Conservation (phyloP, 2,113 vertebrate species). For the Mugil cephalus region DNA sequence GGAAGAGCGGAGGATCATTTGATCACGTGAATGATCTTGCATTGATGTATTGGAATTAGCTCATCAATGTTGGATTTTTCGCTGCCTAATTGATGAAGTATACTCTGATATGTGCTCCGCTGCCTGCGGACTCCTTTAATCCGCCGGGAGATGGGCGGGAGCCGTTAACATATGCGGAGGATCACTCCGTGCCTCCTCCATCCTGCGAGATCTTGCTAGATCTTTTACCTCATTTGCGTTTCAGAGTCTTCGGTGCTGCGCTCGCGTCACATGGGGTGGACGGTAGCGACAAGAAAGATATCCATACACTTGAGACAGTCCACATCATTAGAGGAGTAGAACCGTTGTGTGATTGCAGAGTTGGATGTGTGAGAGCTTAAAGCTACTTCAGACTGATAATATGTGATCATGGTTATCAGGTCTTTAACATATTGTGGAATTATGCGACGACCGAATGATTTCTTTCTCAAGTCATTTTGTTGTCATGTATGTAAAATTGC, state of each 20-base stretch:
- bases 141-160: constrained; percentile 17
- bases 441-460: too few relatives aligned
- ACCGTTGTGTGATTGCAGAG: not conserved
- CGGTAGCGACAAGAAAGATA: not conserved
- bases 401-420: not conserved
- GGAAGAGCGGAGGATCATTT: not conserved
- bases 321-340: not conserved
- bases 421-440: not conserved
- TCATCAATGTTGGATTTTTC: too few relatives aligned
- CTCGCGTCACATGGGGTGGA: not conserved
- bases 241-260: constrained; percentile 1
- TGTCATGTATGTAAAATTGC: too few relatives aligned
- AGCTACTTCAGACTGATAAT: not conserved
- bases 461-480: too few relatives aligned
- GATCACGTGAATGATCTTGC: too few relatives aligned
- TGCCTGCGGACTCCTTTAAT: not conserved
- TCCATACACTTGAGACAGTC: not conserved
- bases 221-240: constrained; percentile 4
- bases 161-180: constrained; percentile 23
- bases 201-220: not conserved
- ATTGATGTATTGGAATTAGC: too few relatives aligned
- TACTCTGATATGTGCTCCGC: not conserved
- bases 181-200: not conserved
- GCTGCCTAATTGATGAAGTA: too few relatives aligned
- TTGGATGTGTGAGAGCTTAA: not conserved